Evolutionary conservation across 2,888 invertebrate species (phyloP).

Genomic region (Luperina testacea): DNA sequence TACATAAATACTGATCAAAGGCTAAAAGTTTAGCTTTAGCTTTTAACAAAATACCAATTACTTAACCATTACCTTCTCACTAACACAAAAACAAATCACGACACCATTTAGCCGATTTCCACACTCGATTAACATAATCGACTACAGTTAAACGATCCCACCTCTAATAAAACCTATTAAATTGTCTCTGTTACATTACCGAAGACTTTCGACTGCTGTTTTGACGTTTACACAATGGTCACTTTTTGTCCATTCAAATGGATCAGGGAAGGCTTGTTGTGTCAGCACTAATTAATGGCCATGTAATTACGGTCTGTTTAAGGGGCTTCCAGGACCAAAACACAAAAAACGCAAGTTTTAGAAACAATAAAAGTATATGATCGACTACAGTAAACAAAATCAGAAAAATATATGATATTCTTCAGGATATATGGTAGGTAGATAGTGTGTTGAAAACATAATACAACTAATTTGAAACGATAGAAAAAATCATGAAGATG

Average conservation of each 20-base stretch:
- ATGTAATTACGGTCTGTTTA: conserved; percentile 60
- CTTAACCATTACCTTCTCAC: conserved; percentile 2
- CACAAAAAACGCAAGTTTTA: no score
- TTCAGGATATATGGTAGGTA: no score
- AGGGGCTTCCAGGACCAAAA: neutral
- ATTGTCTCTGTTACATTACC: conserved; percentile 60
- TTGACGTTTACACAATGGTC: conserved; percentile 63
- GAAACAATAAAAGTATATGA: no score
- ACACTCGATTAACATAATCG: conserved; percentile 49
- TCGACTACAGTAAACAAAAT: no score
- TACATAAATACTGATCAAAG: neutral
- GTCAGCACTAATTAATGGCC: conserved; percentile 61
- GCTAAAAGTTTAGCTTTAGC: neutral
- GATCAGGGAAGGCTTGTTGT: conserved; percentile 46
- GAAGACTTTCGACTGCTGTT: conserved; percentile 62
- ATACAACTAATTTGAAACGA: no score
- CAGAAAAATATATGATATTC: no score
- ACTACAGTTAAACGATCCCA: conserved; percentile 46
- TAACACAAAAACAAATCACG: conserved; percentile 44
- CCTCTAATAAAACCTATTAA: conserved; percentile 59
- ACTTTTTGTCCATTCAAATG: conserved; percentile 63
- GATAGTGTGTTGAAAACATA: no score
- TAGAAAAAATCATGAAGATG: no score
- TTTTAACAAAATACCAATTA: neutral
- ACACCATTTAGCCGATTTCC: conserved; percentile 48